Evolutionary conservation across 2,113 vertebrate species (phyloP), one percentile per base, ranked within the genome.

Genomic region (Nycticryphes semicollaris): DNA sequence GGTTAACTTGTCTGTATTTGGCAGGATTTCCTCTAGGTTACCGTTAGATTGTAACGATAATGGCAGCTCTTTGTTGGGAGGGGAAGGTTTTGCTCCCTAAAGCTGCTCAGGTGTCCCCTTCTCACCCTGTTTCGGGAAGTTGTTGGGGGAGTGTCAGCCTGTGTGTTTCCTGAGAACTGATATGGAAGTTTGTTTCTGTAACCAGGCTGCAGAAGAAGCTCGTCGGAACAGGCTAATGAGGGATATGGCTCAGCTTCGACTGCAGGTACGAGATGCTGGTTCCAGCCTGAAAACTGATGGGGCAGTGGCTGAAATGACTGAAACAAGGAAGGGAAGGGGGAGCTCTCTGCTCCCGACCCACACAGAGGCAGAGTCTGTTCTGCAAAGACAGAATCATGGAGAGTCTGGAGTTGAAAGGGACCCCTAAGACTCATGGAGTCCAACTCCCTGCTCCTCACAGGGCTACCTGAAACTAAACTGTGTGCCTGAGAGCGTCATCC

Each of bases 241-340:
- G 37, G 99, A 99, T 87, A 99, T 99, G 99, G 99, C 99, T 18
- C 99, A 99, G 98, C 99, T 99, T 6, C 98, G 99, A 4, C 98
- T 99, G 15, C 99, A 99, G 99, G 99, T 99, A 84, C 47, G 97
- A 53, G 13, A 11, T 19, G 33, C 33, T 7, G 1, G 1, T 39
- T 18, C 33, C 63, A 41, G 39, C n/a, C 54, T 73, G 43, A 25
- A 83, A 54, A n/a, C 35, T 17, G 56, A 33, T 19, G 41, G 33
- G 31, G 43, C 10, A 3, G 14, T 48, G 56, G 14, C 66, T 66
- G 74, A 39, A 47, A 28, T 45, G 25, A 20, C 39, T 60, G 57
- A 21, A 50, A 9, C 3, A 9, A 12, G 50, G 33, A 25, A 56
- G 66, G 87, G 57, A 63, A 31, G 14, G 39, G 48, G 5, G 35